These are phyloP conservation scores for Lampropteryx suffumata DNA, from an alignment of 2,888 invertebrate genomes.

Conservation along the genomic window DNA sequence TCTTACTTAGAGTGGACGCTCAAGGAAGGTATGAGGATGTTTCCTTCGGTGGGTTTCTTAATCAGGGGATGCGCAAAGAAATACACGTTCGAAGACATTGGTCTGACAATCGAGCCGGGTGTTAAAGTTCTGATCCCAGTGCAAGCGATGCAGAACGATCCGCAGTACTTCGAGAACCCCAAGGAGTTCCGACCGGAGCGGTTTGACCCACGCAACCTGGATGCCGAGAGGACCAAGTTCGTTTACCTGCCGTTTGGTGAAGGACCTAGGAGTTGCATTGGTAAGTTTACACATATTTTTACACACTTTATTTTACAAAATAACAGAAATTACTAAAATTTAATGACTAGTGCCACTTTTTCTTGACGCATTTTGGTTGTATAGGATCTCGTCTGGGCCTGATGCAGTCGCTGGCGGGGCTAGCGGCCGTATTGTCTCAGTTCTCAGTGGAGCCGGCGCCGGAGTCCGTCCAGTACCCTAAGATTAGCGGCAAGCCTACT, in stretches of 20 bases:
- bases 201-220: slow-evolving; percentile 42
- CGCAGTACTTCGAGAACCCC: slow-evolving; percentile 53
- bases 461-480: slow-evolving; percentile 39
- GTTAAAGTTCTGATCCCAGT: slow-evolving; percentile 49
- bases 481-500: background rate
- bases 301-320: no score
- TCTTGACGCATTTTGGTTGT: background rate
- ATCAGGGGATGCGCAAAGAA: slow-evolving; percentile 46
- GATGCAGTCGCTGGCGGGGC: slow-evolving; percentile 58
- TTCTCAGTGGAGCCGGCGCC: slow-evolving; percentile 56
- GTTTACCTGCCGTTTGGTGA: slow-evolving; percentile 55
- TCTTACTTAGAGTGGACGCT: slow-evolving; percentile 52
- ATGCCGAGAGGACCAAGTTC: slow-evolving; percentile 39
- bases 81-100: slow-evolving; percentile 21
- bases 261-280: slow-evolving; percentile 42
- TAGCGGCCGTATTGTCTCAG: slow-evolving; percentile 37
- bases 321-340: no score
- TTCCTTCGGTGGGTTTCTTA: slow-evolving; percentile 58
- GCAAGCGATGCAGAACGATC: slow-evolving; percentile 56
- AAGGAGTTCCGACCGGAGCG: slow-evolving; percentile 56
- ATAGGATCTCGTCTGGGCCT: slow-evolving; percentile 58
- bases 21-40: slow-evolving; percentile 57
- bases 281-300: slow-evolving; percentile 32
- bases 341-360: slow-evolving; percentile 12
- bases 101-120: slow-evolving; percentile 50